Evolutionary conservation across 2,113 vertebrate species (phyloP), one percentile per base, ranked within the genome.

Genomic region (Strigops habroptila): DNA sequence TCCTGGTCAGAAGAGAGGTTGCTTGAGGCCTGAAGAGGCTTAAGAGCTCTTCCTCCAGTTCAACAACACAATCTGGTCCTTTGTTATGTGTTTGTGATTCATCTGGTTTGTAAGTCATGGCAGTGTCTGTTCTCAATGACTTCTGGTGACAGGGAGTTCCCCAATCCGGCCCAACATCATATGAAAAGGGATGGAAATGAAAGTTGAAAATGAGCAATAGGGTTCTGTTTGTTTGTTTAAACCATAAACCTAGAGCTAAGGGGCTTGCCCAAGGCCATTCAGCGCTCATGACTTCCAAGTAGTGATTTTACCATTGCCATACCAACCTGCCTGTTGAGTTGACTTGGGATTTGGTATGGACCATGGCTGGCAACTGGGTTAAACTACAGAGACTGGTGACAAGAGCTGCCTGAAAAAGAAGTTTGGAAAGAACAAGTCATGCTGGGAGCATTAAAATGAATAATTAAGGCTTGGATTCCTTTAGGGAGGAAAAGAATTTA

Each of bases 371-470:
- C 33, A 75, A 73, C 79, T 55, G 63, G 64, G 39, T 5, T 93
- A 33, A 80, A 71, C 62, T 81, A 2, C 9, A 14, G 77, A 67
- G 46, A 55, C 59, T 2, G 0, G 88, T 94, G 93, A 89, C 81
- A 86, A 86, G 79, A 81, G 81, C 92, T 92, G 96, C 81, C 81
- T 85, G 88, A 86, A 95, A 95, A 88, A 46, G 49, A 88, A 53
- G 62, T 88, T 89, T 90, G 95, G 90, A 95, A 95, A 92, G 88
- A 93, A 90, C 89, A 94, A 95, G 84, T 95, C 74, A 0, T 96
- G 91, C 95, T 93, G 91, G 90, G 92, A 95, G 91, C 96, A 96
- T 97, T 93, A 93, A 95, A 93, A 96, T 96, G 94, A 96, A 85
- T 93, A 96, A 97, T 96, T 96, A 96, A 96, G 85, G 76, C 62